Base-by-base conservation (phyloP, 1,140 invertebrate genomes). In the Diachasma alloeum region DNA sequence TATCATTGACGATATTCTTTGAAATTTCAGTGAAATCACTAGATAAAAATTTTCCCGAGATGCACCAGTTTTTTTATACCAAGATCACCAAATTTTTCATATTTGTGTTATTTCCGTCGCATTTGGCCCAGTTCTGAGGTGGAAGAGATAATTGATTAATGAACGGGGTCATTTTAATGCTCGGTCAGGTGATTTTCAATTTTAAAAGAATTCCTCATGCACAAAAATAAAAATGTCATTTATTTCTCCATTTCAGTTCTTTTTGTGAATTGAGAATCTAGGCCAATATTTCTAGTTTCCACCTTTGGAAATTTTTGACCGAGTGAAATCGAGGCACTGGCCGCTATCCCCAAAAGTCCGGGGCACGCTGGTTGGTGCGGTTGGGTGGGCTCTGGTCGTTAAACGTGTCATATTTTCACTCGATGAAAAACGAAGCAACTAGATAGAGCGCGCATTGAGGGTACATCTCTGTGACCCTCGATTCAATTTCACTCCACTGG, bases 321-420 rank as follows among this genome's bases (percentile, higher is more conserved):
- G 24, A 63, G 1, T 4, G 11, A 24, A 24, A 63, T 31, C 31
- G 31, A 31, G 31, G 31, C n/a, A n/a, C n/a, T 63, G 24, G 59
- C 59, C 59, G 11, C 22, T 59, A 26, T 63, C 4, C 22, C 19
- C 6, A 63, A 31, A 63, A 31, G 15, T 26, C 59, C 15, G 59
- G 59, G 19, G 1, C 19, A 10, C 17, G 22, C 19, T 59, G 53
- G 59, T 26, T 63, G 22, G 24, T 63, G 24, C 59, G 59, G 24
- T 63, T 63, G 22, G 59, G 15, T 63, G 59, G 24, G 8, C 59
- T 26, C 24, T 63, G 59, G 15, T 15, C 59, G 59, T 63, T 63
- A 63, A 63, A 63, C 19, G 59, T 63, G 59, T 63, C 59, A 63
- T 63, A 63, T 63, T 63, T 59, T 17, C 19, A 59, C n/a, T 19